Evolutionary conservation across 2,113 vertebrate genomes (phyloP).

Genomic region (Todiramphus chloris): DNA sequence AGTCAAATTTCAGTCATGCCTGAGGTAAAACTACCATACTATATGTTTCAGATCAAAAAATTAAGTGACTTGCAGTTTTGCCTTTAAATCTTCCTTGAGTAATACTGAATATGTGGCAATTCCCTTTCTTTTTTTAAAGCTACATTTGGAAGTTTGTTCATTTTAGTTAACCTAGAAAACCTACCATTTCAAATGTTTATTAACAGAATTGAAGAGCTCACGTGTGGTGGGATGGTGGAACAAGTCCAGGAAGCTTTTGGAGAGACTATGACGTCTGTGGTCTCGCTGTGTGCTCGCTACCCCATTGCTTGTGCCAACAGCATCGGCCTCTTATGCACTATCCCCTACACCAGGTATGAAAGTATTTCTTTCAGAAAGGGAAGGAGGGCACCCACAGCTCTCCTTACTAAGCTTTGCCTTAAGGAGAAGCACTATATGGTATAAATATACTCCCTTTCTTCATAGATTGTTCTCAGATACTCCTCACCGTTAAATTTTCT

Average conservation of each 20-base stretch:
- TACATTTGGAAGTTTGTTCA: neutral
- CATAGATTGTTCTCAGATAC: too few relatives aligned
- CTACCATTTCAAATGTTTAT: neutral
- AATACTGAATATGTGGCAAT: neutral
- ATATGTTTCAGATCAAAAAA: neutral
- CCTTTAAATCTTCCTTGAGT: neutral
- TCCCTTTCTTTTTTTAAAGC: neutral
- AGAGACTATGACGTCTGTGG: conserved; percentile 98
- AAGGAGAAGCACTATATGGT: neutral
- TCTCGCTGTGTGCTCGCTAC: conserved; percentile 94
- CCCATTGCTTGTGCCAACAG: conserved; percentile 98
- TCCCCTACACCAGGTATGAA: conserved; percentile 92
- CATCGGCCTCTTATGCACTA: conserved; percentile 95
- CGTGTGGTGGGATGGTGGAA: conserved; percentile 97
- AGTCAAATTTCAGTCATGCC: neutral
- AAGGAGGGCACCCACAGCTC: neutral
- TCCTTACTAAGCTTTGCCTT: neutral
- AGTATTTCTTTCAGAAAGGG: neutral
- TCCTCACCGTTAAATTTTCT: neutral
- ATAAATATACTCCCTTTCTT: neutral
- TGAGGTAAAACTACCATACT: neutral
- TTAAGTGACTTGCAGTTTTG: neutral
- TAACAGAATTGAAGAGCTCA: conserved; percentile 92
- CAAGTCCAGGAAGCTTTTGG: conserved; percentile 98
- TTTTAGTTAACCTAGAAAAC: neutral